A percentile compares a stretch with the other conserved stretches of the same genome.
Evolutionary conservation across 2,113 vertebrate species (phyloP).

Genomic region (Proteles cristata): DNA sequence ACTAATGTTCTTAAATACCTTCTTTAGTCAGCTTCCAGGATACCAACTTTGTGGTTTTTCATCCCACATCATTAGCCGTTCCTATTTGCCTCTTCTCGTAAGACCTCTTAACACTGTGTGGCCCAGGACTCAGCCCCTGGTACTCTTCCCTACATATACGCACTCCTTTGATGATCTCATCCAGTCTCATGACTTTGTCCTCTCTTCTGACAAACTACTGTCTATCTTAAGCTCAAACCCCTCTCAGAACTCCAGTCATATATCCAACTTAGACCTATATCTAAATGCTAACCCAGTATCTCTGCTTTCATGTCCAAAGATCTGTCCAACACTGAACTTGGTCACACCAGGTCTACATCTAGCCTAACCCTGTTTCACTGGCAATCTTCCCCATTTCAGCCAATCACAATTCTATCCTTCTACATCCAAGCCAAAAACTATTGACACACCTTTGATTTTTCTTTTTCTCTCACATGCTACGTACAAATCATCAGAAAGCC

Average conservation of each 20-base stretch:
- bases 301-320: background rate
- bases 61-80: background rate
- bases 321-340: background rate
- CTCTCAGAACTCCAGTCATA: background rate
- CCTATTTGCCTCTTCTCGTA: background rate
- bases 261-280: background rate
- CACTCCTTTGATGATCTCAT: background rate
- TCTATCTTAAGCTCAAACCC: background rate
- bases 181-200: background rate
- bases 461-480: background rate
- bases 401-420: background rate
- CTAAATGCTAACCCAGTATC: background rate
- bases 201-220: background rate
- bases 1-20: background rate
- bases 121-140: background rate
- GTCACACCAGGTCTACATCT: background rate
- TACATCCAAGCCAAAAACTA: background rate
- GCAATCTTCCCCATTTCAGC: background rate
- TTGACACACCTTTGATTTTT: background rate
- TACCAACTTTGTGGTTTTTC: background rate
- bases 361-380: background rate
- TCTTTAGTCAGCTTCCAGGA: background rate
- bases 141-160: background rate
- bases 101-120: background rate
- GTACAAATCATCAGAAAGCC: background rate